Conservation (phyloP, 2,888 invertebrate species). For the Endotricha flammealis region DNA sequence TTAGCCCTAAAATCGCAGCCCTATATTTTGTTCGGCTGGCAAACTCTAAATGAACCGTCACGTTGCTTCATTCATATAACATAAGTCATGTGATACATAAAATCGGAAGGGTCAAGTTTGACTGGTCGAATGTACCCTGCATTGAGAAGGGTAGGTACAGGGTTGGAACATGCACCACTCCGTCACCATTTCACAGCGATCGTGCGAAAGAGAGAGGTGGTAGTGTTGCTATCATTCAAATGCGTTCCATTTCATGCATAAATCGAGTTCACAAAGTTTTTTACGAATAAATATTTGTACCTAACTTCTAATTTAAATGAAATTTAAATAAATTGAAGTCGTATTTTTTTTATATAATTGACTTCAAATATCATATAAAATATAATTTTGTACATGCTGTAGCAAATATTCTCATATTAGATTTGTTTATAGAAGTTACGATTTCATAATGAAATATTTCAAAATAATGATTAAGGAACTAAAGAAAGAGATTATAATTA, state of each 20-base stretch:
- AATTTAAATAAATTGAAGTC: too few relatives aligned
- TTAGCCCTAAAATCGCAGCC: conserved; percentile 69
- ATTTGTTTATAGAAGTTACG: too few relatives aligned
- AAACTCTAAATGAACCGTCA: conserved; percentile 27
- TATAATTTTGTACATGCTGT: too few relatives aligned
- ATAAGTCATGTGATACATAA: not conserved
- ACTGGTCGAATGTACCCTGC: conserved; percentile 47
- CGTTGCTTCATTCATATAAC: conserved; percentile 6
- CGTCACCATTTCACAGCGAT: conserved; percentile 42
- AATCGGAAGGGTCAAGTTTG: conserved; percentile 27
- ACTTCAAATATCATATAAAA: too few relatives aligned
- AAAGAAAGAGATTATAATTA: too few relatives aligned
- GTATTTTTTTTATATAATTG: too few relatives aligned
- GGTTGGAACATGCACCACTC: conserved; percentile 54
- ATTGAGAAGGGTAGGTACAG: conserved; percentile 63
- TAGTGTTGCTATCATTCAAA: conserved; percentile 32
- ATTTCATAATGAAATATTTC: not conserved
- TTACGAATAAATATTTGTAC: too few relatives aligned
- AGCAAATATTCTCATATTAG: too few relatives aligned
- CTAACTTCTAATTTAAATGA: too few relatives aligned
- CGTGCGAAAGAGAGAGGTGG: conserved; percentile 39
- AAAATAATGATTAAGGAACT: not conserved
- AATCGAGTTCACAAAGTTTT: too few relatives aligned
- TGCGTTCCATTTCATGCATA: conserved; percentile 42
- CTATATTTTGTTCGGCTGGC: conserved; percentile 35